phyloP scores from a whole-genome alignment of 2,113 vertebrate genomes.

The Nesogale talazaci region DNA sequence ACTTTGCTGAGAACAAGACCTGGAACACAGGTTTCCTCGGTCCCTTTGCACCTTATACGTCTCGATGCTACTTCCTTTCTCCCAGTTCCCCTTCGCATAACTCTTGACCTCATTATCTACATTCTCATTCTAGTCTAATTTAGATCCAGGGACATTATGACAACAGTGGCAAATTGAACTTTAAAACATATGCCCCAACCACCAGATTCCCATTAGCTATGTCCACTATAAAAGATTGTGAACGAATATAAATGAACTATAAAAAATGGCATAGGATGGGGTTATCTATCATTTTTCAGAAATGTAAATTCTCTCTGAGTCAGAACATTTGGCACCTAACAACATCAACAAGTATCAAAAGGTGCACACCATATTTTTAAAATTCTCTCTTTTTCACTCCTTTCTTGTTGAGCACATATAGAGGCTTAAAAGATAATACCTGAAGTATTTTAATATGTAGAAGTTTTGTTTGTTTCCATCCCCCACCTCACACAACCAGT shows the following conservation, averaged over 20 bases:
- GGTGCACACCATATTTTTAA: background rate
- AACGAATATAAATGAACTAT: too few species aligned
- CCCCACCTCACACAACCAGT: slow-evolving; percentile 59
- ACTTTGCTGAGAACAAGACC: background rate
- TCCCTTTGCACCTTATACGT: too few species aligned
- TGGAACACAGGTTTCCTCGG: background rate
- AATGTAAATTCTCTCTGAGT: background rate
- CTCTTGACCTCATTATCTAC: background rate
- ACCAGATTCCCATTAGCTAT: background rate
- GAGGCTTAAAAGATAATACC: slow-evolving; percentile 59
- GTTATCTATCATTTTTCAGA: too few species aligned
- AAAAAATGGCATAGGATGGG: too few species aligned
- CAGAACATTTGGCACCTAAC: background rate
- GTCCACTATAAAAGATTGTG: background rate
- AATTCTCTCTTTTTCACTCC: background rate
- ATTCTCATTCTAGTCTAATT: background rate
- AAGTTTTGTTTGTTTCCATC: slow-evolving; percentile 44
- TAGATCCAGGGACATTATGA: background rate
- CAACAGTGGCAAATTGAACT: background rate
- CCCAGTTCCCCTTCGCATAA: background rate
- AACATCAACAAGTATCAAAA: background rate
- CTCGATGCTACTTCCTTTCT: background rate
- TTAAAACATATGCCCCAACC: background rate
- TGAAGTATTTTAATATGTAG: slow-evolving; percentile 65
- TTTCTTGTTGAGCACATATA: slow-evolving; percentile 40